Base-by-base conservation (phyloP, 2,888 invertebrate genomes). In the Malthinus flaveolus region DNA sequence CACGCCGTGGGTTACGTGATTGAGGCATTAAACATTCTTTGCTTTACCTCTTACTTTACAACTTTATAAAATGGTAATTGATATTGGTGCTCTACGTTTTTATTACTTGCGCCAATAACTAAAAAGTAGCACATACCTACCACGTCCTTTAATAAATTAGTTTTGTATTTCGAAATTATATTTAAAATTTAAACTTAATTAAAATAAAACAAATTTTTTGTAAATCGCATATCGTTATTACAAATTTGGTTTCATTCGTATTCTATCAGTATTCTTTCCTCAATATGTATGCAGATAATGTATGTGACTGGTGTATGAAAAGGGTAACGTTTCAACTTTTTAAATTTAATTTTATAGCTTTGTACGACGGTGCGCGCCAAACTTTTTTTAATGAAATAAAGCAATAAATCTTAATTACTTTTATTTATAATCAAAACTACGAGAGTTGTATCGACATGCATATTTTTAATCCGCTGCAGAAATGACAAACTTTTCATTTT, bases 241-340 rank as follows among this genome's bases (percentile, higher is more conserved):
- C 23, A 39, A 44, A 9, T 13, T 55, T 45, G 53, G 50, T 47
- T 47, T 52, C 52, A 57, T 54, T 57, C 54, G 58, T 56, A 61
- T 58, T 51, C 61, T 52, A 55, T 52, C 39, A 52, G 61, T 54
- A 58, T 58, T 59, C 55, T 52, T 55, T 50, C 49, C 58, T 55
- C 61, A 58, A 61, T 61, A 61, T 61, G 56, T 61, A 61, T 61
- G 61, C 61, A 61, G 61, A 61, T 61, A 53, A 61, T 57, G 61
- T 56, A 56, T 61, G 61, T 61, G 61, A 54, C 58, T 55, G 7
- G 61, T 53, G 49, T 61, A 61, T 58, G 52, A 61, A 61, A 52
- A 46, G 31, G 45, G 36, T 46, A 52, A 45, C 45, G 46, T 46
- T 42, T 42, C 15, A 13, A 15, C 39, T 15, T 42, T 42, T 42